Base-by-base conservation (phyloP, 2,888 invertebrate genomes). In the Tinea pellionella region DNA sequence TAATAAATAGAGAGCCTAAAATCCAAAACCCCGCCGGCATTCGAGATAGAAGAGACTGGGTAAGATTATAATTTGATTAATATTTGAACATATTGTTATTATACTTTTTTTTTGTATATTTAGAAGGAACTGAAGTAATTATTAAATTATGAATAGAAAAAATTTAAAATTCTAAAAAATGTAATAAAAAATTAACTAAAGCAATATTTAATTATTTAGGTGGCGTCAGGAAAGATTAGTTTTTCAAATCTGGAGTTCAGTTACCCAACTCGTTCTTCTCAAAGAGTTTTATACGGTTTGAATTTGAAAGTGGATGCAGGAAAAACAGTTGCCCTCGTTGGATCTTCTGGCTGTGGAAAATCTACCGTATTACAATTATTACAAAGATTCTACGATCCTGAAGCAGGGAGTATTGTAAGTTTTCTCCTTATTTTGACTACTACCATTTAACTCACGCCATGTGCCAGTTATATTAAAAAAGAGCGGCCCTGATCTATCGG, bases 351-450 rank as follows among this genome's bases (percentile, higher is more conserved):
- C 1, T 94, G 94, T 65, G 95, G 95, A 6, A 95, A 95, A 72
- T 94, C 94, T 0, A 95, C 95, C 0, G 90, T 93, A 59, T 89
- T 95, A 42, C 94, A 95, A 68, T 78, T 96, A 2, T 75, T 96
- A 62, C 91, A 95, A 70, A 83, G 96, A 56, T 92, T 94, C 70
- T 96, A 96, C 73, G 95, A 95, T 71, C 92, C 94, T 63, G 89
- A 88, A 55, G 88, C 84, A 1, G 92, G 92, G 7, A 86, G 74
- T 37, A 89, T 88, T 66, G 85, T 70, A 74, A 71, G 85, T 80
- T 64, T 6, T 18, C 6, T 29, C n/a, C n/a, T n/a, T n/a, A n/a
- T n/a, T n/a, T n/a, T n/a, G n/a, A n/a, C n/a, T n/a, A n/a, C n/a
- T n/a, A n/a, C n/a, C n/a, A n/a, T n/a, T n/a, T n/a, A n/a, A n/a